Evolutionary conservation across 2,888 invertebrate genomes (phyloP), one percentile per base, ranked within the genome.

Genomic region (Cantharis rustica): DNA sequence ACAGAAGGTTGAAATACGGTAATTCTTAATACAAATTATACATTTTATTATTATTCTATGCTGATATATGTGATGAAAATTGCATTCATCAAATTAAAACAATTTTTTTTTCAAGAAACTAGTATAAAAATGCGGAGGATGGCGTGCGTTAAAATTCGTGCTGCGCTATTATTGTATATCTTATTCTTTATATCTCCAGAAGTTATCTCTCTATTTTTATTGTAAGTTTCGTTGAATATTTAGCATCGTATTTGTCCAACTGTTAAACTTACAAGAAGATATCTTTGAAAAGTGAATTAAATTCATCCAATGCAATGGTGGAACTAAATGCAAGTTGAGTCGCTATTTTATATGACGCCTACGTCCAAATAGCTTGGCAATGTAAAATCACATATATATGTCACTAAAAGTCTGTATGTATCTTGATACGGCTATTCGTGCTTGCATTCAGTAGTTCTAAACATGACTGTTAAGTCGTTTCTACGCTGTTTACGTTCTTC

Each of bases 381-480:
- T 81, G 80, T 80, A 74, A 75, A 81, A 75, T 80, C 81, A 81
- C 79, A 81, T 82, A 82, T 81, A 82, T 78, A 81, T 82, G 81
- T 81, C 81, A 81, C 77, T 76, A 75, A 75, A 76, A 76, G 80
- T 73, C 78, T 79, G 75, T 82, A 80, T 79, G 81, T 82, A 82
- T 82, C 82, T 82, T 80, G 82, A 82, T 82, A 81, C 77, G 80
- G 78, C 76, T 79, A 79, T 79, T 81, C 81, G 81, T 82, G 82
- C 81, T 81, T 82, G 82, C 82, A 81, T 82, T 82, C 82, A 78
- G 82, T 82, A 82, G 82, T 82, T 81, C 79, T 79, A 80, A 82
- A 82, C 82, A 82, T 78, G 81, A 79, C 78, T 79, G 80, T 80
- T 82, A 81, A 81, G 80, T 76, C 81, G 80, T 79, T 80, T 80